A percentile compares a stretch with the other conserved stretches of the same genome.
phyloP scores from a whole-genome alignment of 2,888 invertebrate genomes.

The Lordiphosa fenestrarum region DNA sequence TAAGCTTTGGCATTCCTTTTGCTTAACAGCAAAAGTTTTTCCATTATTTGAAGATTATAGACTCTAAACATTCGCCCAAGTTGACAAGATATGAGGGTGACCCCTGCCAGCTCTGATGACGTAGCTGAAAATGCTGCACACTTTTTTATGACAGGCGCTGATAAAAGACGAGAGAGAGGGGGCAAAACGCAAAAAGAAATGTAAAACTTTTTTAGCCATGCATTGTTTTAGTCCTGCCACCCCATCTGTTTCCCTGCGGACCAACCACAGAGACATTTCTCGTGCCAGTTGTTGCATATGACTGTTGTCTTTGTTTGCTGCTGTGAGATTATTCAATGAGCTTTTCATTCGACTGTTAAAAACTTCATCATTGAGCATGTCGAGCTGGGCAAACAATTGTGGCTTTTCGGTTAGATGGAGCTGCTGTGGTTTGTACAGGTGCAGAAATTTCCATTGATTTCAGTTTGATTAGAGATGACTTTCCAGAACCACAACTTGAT shows the following conservation, averaged over 20 bases:
- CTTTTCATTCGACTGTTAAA: slow-evolving; percentile 63
- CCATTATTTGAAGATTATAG: slow-evolving; percentile 79
- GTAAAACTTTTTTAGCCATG: slow-evolving; percentile 59
- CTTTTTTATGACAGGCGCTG: slow-evolving; percentile 68
- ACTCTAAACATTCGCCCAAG: slow-evolving; percentile 70
- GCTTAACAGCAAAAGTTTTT: slow-evolving; percentile 78
- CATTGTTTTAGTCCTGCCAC: slow-evolving; percentile 47
- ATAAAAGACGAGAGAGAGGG: slow-evolving; percentile 41
- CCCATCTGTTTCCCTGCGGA: neutral
- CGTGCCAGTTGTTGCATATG: slow-evolving; percentile 23
- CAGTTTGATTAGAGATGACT: no score
- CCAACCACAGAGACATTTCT: neutral
- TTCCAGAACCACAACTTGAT: no score
- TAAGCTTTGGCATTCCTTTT: slow-evolving; percentile 74
- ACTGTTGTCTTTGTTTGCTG: slow-evolving; percentile 19
- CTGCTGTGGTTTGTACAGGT: slow-evolving; percentile 1
- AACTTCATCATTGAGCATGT: slow-evolving; percentile 47
- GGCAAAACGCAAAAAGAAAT: slow-evolving; percentile 43
- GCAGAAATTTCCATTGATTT: neutral
- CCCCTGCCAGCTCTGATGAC: slow-evolving; percentile 46
- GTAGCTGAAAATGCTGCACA: slow-evolving; percentile 69
- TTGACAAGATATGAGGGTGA: slow-evolving; percentile 57
- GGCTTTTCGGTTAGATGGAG: slow-evolving; percentile 4
- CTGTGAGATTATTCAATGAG: slow-evolving; percentile 63
- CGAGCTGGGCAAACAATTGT: slow-evolving; percentile 5